Conservation (phyloP, 2,888 invertebrate species). For the Cylindroiulus punctatus region DNA sequence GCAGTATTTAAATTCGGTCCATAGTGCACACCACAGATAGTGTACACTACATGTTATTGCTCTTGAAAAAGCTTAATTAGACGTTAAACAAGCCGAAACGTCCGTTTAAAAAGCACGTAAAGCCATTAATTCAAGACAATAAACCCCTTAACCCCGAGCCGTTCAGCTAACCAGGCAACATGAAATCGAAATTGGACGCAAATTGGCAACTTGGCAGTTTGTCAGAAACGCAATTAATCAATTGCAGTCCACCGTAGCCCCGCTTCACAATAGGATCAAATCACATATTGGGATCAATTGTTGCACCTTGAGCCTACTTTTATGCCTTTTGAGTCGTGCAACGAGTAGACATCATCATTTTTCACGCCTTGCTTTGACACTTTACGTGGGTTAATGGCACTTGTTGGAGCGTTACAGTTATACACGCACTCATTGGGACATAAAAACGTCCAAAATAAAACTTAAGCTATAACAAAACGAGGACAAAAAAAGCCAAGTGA, state of each 20-base stretch:
- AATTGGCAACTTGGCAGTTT: slow-evolving; percentile 29
- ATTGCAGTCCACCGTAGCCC: not conserved
- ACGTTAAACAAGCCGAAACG: not conserved
- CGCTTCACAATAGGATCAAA: not conserved
- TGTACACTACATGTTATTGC: not conserved
- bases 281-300: slow-evolving; percentile 37
- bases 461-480: not conserved
- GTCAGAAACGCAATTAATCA: slow-evolving; percentile 14
- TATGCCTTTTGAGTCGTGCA: not conserved
- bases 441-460: slow-evolving; percentile 25
- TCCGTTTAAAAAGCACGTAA: slow-evolving; percentile 28
- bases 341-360: not conserved
- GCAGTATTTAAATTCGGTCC: not conserved
- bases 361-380: slow-evolving; percentile 44
- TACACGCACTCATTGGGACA: slow-evolving; percentile 35
- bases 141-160: not conserved
- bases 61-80: not conserved
- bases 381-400: slow-evolving; percentile 44
- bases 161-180: not conserved
- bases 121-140: slow-evolving; percentile 11
- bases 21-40: not conserved
- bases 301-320: slow-evolving; percentile 32
- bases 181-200: slow-evolving; percentile 24
- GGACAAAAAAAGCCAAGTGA: not conserved
- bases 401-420: slow-evolving; percentile 39